These are phyloP conservation scores for Alethe diademata DNA, from an alignment of 2,113 vertebrate genomes.

Conservation along the genomic window DNA sequence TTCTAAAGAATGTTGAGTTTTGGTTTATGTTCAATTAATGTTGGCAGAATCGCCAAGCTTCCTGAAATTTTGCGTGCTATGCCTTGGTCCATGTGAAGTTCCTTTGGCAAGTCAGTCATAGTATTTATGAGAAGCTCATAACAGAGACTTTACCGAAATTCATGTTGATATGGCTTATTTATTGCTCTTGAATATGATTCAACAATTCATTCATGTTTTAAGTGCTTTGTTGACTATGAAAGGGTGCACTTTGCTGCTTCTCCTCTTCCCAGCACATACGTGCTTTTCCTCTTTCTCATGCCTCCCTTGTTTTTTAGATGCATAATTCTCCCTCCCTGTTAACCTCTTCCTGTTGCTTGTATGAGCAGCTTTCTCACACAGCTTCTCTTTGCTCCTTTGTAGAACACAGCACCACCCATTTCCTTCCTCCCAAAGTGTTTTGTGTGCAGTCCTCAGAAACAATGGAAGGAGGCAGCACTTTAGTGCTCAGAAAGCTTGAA, in stretches of 20 bases:
- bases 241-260: not conserved
- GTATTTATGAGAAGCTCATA: not conserved
- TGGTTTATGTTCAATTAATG: not conserved
- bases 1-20: not conserved
- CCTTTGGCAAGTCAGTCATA: not conserved
- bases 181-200: not conserved
- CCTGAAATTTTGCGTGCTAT: not conserved
- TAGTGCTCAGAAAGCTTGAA: not conserved
- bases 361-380: constrained; percentile 30
- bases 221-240: not conserved
- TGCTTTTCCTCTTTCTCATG: not conserved
- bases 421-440: constrained; percentile 39
- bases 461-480: constrained; percentile 32
- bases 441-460: not conserved
- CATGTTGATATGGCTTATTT: not conserved
- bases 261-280: not conserved
- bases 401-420: constrained; percentile 10
- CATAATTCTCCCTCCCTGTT: not conserved
- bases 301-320: not conserved
- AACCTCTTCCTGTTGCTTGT: constrained; percentile 40
- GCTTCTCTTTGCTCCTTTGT: constrained; percentile 21
- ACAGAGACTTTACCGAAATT: not conserved
- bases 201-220: not conserved
- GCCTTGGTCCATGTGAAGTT: not conserved
- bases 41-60: not conserved